Conservation (phyloP, 2,113 vertebrate species). For the Calonectris borealis region DNA sequence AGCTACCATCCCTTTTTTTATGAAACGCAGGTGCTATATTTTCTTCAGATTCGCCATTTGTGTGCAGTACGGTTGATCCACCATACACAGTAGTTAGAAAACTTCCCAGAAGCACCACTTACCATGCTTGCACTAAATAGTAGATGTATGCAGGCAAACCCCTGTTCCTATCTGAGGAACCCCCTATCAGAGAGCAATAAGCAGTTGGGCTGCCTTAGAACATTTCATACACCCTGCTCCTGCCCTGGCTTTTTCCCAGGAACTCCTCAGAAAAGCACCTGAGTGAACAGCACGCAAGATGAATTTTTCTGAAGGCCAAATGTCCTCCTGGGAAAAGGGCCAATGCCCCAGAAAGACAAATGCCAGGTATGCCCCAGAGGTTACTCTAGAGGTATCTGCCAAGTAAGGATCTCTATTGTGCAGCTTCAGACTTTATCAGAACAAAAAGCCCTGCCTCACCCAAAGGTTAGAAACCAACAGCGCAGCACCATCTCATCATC, state of each 20-base stretch:
- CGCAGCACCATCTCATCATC: background rate
- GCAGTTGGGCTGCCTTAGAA: background rate
- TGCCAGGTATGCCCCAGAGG: background rate
- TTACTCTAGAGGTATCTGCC: background rate
- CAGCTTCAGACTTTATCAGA: background rate
- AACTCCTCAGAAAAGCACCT: background rate
- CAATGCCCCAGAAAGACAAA: background rate
- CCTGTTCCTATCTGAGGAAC: background rate
- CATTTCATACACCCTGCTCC: background rate
- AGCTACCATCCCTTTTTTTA: background rate
- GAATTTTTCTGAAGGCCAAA: background rate
- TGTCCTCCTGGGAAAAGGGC: background rate
- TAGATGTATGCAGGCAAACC: background rate
- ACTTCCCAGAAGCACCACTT: background rate
- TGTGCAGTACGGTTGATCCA: accelerated
- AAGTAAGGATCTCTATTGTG: background rate
- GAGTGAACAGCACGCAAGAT: background rate
- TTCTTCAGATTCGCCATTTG: background rate
- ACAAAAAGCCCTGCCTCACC: background rate
- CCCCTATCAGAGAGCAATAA: background rate
- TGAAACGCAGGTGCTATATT: background rate
- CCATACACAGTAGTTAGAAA: background rate
- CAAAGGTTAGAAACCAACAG: background rate
- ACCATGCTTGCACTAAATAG: background rate
- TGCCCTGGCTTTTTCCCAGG: background rate